Evolutionary conservation across 2,113 vertebrate genomes (phyloP).

Genomic region (Vimba vimba): DNA sequence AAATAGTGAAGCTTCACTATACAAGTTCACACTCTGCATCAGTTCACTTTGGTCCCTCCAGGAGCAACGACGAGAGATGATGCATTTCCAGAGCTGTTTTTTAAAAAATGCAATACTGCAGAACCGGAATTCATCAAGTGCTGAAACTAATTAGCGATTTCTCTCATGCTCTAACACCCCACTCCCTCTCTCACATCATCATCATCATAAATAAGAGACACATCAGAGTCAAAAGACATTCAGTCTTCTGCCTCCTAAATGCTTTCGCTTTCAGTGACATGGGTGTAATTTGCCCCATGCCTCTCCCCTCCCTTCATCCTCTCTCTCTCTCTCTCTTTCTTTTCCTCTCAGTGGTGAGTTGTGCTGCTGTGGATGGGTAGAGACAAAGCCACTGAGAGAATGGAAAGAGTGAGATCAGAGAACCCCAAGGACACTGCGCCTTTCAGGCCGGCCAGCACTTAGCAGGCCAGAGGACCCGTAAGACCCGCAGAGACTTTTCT

Average conservation of each 20-base stretch:
- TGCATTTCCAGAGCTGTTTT: conserved; percentile 41
- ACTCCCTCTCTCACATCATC: conserved; percentile 37
- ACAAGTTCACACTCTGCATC: not conserved
- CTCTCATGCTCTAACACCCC: conserved; percentile 46
- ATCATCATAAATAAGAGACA: conserved; percentile 60
- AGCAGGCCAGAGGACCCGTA: conserved; percentile 82
- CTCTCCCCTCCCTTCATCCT: conserved; percentile 48
- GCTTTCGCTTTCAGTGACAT: conserved; percentile 68
- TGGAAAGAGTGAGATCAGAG: conserved; percentile 80
- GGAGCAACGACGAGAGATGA: conserved; percentile 43
- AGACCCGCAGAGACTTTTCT: conserved; percentile 92
- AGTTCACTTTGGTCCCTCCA: conserved; percentile 5
- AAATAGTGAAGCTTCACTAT: not conserved
- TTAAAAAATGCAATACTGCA: conserved; percentile 50
- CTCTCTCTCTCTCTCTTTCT: conserved; percentile 26
- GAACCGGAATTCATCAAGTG: conserved; percentile 51
- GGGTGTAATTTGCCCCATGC: conserved; percentile 71
- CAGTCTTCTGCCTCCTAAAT: conserved; percentile 61
- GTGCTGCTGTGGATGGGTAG: conserved; percentile 62
- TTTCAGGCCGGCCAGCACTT: conserved; percentile 91
- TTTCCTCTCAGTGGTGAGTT: conserved; percentile 15
- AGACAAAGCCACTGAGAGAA: conserved; percentile 79
- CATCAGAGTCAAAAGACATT: conserved; percentile 57
- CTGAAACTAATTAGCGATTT: conserved; percentile 58
- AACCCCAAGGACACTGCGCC: conserved; percentile 86